phyloP scores from a whole-genome alignment of 2,888 invertebrate genomes.

The Tenthredo amoena region DNA sequence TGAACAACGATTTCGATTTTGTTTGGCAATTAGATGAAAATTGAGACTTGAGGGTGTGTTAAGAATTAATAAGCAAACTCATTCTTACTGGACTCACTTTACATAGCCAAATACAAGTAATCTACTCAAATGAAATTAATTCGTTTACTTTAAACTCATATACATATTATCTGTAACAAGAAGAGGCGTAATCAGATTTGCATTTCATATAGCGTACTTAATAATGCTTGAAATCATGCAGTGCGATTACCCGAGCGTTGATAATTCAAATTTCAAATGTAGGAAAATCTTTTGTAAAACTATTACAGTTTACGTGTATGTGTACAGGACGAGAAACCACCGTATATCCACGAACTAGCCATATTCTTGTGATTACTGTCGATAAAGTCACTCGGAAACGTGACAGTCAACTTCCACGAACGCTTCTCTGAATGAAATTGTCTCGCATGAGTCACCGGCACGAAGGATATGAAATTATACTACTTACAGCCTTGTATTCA shows the following conservation, averaged over 20 bases:
- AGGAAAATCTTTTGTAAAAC: neutral
- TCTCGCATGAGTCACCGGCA: slow-evolving; percentile 1
- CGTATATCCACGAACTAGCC: neutral
- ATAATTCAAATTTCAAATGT: neutral
- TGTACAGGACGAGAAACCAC: neutral
- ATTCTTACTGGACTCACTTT: neutral
- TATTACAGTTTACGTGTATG: neutral
- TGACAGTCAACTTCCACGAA: slow-evolving; percentile 12
- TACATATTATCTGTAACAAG: neutral
- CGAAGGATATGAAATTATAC: slow-evolving; percentile 16
- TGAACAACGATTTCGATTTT: neutral
- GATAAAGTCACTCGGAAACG: neutral
- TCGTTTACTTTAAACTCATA: neutral
- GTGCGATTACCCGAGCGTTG: neutral
- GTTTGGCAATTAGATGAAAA: neutral
- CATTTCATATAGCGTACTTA: too few relatives aligned
- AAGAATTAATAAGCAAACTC: neutral
- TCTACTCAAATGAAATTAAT: neutral
- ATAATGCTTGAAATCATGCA: too few relatives aligned
- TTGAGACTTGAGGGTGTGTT: neutral
- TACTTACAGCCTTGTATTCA: neutral
- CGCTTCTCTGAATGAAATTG: slow-evolving; percentile 3
- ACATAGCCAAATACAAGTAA: neutral
- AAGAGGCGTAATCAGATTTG: neutral
- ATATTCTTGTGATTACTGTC: neutral